phyloP scores from a whole-genome alignment of 2,113 vertebrate species.

The Calidris pugnax region DNA sequence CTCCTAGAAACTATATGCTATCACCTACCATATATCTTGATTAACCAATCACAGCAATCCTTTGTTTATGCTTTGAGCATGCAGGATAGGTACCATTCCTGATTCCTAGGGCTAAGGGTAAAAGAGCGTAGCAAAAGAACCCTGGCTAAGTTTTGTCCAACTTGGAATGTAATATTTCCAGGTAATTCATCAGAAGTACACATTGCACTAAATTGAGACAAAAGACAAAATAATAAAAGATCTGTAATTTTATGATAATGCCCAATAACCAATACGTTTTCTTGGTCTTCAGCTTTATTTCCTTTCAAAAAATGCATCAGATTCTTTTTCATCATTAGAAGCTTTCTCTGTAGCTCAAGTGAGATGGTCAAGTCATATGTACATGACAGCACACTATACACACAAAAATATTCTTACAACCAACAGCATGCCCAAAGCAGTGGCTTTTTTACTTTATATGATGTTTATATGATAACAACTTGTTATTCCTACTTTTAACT shows the following conservation, averaged over 20 bases:
- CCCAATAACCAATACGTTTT: background rate
- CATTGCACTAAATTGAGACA: background rate
- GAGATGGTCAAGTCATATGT: background rate
- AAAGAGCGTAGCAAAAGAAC: background rate
- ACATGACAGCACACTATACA: background rate
- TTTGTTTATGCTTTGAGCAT: background rate
- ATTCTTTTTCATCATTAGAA: background rate
- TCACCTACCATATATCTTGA: background rate
- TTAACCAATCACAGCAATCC: background rate
- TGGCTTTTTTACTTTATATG: background rate
- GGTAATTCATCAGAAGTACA: background rate
- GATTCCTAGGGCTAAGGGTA: background rate
- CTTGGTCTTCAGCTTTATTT: background rate
- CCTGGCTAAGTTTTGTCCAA: background rate
- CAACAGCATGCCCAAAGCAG: background rate
- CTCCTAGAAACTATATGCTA: background rate
- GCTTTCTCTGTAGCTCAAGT: background rate
- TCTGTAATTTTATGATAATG: background rate
- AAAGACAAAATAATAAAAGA: background rate
- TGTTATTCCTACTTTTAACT: background rate
- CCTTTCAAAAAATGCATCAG: background rate
- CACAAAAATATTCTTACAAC: background rate
- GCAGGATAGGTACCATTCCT: background rate
- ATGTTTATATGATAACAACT: background rate
- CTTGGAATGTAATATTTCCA: background rate